Base-by-base conservation (phyloP, 2,797 vertebrate species). In the Benthosema pterotum region DNA sequence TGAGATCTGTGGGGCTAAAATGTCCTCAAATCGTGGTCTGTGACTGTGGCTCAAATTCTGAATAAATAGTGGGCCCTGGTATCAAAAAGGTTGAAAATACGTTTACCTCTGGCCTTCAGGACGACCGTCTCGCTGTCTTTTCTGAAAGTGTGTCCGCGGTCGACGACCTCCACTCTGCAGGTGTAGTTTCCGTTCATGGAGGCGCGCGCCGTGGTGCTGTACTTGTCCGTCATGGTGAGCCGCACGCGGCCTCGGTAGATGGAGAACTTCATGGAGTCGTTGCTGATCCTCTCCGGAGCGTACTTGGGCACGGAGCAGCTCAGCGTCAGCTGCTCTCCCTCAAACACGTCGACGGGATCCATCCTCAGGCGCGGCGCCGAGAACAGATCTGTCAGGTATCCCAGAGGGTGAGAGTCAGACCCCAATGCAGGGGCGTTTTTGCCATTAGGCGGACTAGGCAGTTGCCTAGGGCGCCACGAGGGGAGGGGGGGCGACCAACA, bases 31-130 rank as follows among this genome's bases (percentile, higher is more conserved):
- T n/a, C n/a, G n/a, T n/a, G n/a, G n/a, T n/a, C n/a, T n/a, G n/a
- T n/a, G n/a, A n/a, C n/a, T n/a, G n/a, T n/a, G n/a, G n/a, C n/a
- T n/a, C n/a, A n/a, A n/a, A n/a, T n/a, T n/a, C n/a, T n/a, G n/a
- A n/a, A n/a, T n/a, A n/a, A n/a, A n/a, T n/a, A n/a, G n/a, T n/a
- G n/a, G n/a, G n/a, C n/a, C n/a, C n/a, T n/a, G n/a, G n/a, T n/a
- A n/a, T n/a, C n/a, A n/a, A n/a, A n/a, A n/a, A n/a, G n/a, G n/a
- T n/a, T n/a, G n/a, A n/a, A n/a, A n/a, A n/a, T n/a, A 25, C 32
- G 32, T 11, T 83, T 60, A 92, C 92, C 84, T 89, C 91, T 92
- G 19, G 75, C 82, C 72, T 83, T 67, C 17, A 92, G 5, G 1
- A 63, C 13, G 14, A 79, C 0, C 0, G 9, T 45, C 48, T 18